Conservation (phyloP, 2,113 vertebrate genomes). For the Mobula birostris region DNA sequence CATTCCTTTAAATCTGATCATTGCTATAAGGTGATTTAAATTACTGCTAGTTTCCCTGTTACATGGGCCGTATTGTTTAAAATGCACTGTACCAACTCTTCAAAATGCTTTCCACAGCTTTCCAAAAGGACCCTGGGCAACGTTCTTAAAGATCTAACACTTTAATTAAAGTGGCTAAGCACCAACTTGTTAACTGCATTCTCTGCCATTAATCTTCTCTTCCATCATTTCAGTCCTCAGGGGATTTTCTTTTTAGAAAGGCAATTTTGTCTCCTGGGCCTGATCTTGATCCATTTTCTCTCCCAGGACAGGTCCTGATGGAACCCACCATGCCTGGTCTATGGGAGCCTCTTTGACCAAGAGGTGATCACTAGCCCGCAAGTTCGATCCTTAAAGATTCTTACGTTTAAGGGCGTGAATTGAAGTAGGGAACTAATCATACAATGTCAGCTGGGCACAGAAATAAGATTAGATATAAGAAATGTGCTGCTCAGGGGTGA, state of each 20-base stretch:
- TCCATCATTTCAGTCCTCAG: neutral
- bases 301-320: neutral
- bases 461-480: too few species aligned
- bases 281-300: neutral
- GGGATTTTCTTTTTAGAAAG: neutral
- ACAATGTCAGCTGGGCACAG: too few species aligned
- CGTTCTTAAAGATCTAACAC: neutral
- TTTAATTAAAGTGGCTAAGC: conserved; percentile 14
- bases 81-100: neutral
- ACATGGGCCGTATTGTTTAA: neutral
- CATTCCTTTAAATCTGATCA: neutral
- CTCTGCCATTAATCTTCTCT: neutral
- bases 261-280: neutral
- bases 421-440: too few species aligned
- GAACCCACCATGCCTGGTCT: neutral
- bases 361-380: neutral
- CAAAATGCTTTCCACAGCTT: neutral
- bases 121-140: conserved; percentile 2
- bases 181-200: neutral
- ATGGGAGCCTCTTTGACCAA: neutral
- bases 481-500: too few species aligned
- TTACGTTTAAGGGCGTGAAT: too few species aligned
- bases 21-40: neutral
- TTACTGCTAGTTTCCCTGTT: neutral
- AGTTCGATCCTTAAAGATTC: too few species aligned